Evolutionary conservation across 2,113 vertebrate genomes (phyloP), one percentile per base, ranked within the genome.

Genomic region (Ceratotherium simum): DNA sequence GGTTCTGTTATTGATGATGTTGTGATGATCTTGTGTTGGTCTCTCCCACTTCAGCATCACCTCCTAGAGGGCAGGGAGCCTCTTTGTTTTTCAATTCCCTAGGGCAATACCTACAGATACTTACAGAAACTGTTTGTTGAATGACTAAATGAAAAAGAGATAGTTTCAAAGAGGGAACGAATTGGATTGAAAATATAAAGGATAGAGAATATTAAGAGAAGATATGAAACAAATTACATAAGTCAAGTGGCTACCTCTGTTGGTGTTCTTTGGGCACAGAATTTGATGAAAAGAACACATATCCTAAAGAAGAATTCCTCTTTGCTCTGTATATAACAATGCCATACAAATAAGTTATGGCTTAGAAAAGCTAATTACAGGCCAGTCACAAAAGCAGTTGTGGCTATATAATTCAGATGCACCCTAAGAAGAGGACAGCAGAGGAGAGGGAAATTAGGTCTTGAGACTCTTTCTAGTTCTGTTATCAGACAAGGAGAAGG

Each of bases 361-460:
- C n/a, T 88, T 67, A 42, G 86, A 73, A 51, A 67, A 78, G 11
- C 48, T 65, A 85, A 82, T 65, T 91, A 90, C 17, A 89, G 70
- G 65, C 33, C 70, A 95, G 20, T 76, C 72, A 93, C 78, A 93
- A 90, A 90, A 88, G 87, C n/a, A 94, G 48, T 31, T 9, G 6
- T 60, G 18, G 62, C 27, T 88, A 90, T 97, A 48, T 80, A 92
- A 85, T 83, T 89, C 84, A 92, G 90, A 73, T 21, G n/a, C 31
- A 64, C 21, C 42, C 54, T 89, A 67, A 58, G 92, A 73, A 83
- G 75, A 70, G 21, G 4, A 96, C 62, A 83, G 64, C 17, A 69
- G 67, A 96, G 23, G 25, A 92, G 72, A 97, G 29, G 70, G 46
- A 92, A 95, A 54, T 94, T 48, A 75, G 67, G 73, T 62, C 29